Percentiles rank a stretch among this genome's conserved stretches.
Evolutionary conservation across 2,797 vertebrate species (phyloP).

Genomic region (Notoglanidium macrostoma): DNA sequence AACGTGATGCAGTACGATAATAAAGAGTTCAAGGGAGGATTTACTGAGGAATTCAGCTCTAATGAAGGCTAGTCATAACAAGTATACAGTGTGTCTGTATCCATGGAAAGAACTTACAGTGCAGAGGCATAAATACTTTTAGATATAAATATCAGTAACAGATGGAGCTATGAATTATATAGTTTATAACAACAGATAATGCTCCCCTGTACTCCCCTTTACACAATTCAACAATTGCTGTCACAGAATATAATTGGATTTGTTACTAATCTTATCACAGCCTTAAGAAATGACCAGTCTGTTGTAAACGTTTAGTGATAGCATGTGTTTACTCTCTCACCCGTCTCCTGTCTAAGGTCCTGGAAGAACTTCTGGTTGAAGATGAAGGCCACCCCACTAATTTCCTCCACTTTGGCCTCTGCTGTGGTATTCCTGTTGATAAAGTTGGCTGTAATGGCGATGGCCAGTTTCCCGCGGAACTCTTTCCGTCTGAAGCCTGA

Average conservation of each 20-base stretch:
- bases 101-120: constrained; percentile 7
- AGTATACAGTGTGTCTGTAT: constrained; percentile 32
- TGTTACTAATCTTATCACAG: neutral
- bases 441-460: constrained; percentile 98
- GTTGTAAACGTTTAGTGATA: neutral
- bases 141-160: constrained; percentile 19
- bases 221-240: neutral
- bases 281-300: neutral
- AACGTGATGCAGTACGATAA: constrained; percentile 7
- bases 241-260: neutral
- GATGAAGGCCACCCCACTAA: constrained; percentile 98
- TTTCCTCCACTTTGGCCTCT: constrained; percentile 97
- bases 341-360: constrained; percentile 94
- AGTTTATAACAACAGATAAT: constrained; percentile 24
- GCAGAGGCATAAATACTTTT: constrained; percentile 20
- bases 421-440: constrained; percentile 96
- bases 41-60: constrained; percentile 36
- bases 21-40: constrained; percentile 36
- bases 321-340: constrained; percentile 65
- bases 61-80: constrained; percentile 38
- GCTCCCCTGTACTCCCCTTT: neutral
- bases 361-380: constrained; percentile 99
- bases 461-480: constrained; percentile 95
- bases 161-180: neutral
- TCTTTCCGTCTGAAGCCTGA: constrained; percentile 95